A percentile compares a stretch with the other conserved stretches of the same genome.
These are phyloP conservation scores for Nyctibius grandis DNA, from an alignment of 2,797 vertebrate genomes.

Conservation along the genomic window DNA sequence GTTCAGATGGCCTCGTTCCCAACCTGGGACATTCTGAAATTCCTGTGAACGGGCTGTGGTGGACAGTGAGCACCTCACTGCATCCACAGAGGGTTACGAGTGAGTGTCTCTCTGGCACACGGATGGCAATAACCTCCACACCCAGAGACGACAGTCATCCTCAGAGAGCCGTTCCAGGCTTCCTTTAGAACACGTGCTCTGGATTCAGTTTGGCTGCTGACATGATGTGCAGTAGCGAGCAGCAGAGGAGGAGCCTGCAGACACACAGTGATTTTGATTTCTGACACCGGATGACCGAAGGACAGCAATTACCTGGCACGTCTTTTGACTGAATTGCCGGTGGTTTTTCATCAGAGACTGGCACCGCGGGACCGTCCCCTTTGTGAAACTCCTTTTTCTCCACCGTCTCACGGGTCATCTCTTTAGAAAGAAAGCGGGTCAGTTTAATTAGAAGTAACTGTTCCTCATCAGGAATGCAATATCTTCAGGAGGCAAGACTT, in stretches of 20 bases:
- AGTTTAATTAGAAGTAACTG: not conserved
- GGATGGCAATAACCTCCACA: not conserved
- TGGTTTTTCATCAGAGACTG: rapidly evolving
- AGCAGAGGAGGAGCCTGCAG: not conserved
- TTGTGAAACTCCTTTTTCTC: no score
- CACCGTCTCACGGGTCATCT: rapidly evolving
- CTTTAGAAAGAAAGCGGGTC: not conserved
- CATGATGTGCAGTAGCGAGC: not conserved
- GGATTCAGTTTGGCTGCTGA: not conserved
- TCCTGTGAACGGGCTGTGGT: no score
- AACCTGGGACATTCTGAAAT: not conserved
- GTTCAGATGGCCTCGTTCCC: not conserved
- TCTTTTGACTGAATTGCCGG: not conserved
- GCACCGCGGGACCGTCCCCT: no score
- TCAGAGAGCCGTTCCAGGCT: not conserved
- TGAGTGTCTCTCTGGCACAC: not conserved
- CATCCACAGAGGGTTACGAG: not conserved
- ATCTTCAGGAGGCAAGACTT: not conserved
- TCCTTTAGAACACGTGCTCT: not conserved
- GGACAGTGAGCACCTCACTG: not conserved
- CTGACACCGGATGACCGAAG: not conserved
- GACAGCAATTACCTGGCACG: not conserved
- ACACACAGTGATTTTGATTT: not conserved
- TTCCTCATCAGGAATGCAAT: not conserved
- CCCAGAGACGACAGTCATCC: not conserved